A percentile compares a stretch with the other conserved stretches of the same genome.
phyloP scores from a whole-genome alignment of 2,113 vertebrate genomes.

The Climacteris rufus region DNA sequence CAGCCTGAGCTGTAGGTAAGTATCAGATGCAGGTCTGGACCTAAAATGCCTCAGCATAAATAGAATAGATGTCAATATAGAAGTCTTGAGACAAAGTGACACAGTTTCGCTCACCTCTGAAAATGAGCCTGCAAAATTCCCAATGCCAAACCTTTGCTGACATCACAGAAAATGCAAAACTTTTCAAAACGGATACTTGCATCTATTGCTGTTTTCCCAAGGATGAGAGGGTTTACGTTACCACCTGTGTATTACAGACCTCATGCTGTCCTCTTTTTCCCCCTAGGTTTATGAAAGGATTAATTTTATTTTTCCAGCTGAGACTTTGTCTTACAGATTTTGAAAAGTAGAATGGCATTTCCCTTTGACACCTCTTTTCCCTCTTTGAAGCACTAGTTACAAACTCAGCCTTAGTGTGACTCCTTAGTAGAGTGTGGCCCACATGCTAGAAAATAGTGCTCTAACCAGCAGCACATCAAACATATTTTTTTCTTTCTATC shows the following conservation, averaged over 20 bases:
- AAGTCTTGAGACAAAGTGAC: neutral
- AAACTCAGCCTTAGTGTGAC: neutral
- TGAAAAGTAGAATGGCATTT: neutral
- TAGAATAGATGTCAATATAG: neutral
- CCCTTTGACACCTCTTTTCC: neutral
- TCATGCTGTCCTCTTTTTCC: neutral
- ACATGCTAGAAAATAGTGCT: neutral
- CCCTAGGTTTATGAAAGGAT: neutral
- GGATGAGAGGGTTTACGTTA: neutral
- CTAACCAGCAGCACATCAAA: neutral
- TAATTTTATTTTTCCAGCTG: neutral
- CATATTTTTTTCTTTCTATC: neutral
- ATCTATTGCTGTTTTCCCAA: neutral
- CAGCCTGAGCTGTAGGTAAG: neutral
- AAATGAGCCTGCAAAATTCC: neutral
- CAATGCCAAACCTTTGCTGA: neutral
- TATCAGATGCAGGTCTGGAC: neutral
- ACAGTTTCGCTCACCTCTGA: neutral
- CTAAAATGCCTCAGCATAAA: neutral
- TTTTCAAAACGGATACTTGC: neutral
- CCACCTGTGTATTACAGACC: neutral
- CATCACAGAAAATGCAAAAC: neutral
- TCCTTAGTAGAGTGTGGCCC: neutral
- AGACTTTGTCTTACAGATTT: neutral
- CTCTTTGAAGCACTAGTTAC: neutral